Conservation (phyloP, 2,888 invertebrate species). For the Cryptus viduatorius region DNA sequence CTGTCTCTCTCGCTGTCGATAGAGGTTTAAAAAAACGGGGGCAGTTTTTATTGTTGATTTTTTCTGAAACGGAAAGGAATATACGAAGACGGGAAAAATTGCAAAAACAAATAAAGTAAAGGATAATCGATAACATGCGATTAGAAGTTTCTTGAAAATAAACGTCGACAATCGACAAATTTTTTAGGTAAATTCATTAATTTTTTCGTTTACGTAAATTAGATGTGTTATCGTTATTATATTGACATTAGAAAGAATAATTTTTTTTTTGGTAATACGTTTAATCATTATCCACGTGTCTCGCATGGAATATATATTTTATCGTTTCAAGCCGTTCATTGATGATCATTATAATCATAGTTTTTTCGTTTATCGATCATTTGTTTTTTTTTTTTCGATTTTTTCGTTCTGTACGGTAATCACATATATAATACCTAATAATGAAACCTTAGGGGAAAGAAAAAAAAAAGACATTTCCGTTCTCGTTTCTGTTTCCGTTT, state of each 20-base stretch:
- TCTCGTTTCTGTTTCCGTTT: conserved; percentile 83
- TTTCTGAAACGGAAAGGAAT: conserved; percentile 52
- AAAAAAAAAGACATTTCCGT: conserved; percentile 75
- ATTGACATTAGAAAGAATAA: conserved; percentile 67
- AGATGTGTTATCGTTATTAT: conserved; percentile 72
- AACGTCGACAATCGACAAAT: conserved; percentile 59
- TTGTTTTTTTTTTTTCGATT: not conserved
- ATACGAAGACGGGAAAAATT: conserved; percentile 42
- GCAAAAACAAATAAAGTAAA: conserved; percentile 36
- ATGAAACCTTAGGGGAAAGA: conserved; percentile 69
- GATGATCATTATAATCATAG: conserved; percentile 64
- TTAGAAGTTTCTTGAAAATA: conserved; percentile 48
- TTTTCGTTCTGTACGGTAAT: conserved; percentile 67
- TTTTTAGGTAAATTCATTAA: conserved; percentile 71
- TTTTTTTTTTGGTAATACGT: conserved; percentile 70
- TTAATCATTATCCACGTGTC: conserved; percentile 72
- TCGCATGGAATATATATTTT: conserved; percentile 71
- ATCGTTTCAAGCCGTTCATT: conserved; percentile 66
- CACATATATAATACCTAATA: conserved; percentile 49
- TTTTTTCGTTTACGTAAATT: conserved; percentile 63
- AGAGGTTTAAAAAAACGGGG: conserved; percentile 64
- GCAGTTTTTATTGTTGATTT: conserved; percentile 36
- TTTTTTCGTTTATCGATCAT: not conserved
- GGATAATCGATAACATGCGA: conserved; percentile 48
- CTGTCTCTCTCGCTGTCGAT: conserved; percentile 62